Evolutionary conservation across 2,797 vertebrate genomes (phyloP).

Genomic region (Pagetopsis macropterus): DNA sequence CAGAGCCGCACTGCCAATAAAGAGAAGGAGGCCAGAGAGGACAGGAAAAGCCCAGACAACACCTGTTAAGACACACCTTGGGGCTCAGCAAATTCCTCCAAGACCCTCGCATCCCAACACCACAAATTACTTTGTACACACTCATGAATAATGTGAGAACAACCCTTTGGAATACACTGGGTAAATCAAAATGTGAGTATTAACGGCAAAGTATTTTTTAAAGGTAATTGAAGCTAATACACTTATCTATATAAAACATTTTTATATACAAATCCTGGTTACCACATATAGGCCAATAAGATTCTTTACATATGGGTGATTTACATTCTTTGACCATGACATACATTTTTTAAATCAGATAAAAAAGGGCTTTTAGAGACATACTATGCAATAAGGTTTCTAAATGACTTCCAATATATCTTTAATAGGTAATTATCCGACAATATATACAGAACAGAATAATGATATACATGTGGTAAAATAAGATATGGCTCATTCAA

Average conservation of each 20-base stretch:
- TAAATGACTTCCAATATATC: neutral
- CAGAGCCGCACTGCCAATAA: constrained; percentile 61
- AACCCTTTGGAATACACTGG: neutral
- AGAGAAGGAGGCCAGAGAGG: constrained; percentile 62
- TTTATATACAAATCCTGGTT: too few relatives aligned
- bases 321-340: neutral
- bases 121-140: constrained; percentile 53
- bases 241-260: neutral
- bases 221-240: neutral
- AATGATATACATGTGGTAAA: neutral
- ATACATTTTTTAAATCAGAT: neutral
- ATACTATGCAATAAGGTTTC: neutral
- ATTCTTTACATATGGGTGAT: neutral
- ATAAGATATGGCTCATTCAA: too few relatives aligned
- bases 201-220: neutral
- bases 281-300: too few relatives aligned
- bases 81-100: constrained; percentile 68
- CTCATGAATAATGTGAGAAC: neutral
- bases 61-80: constrained; percentile 77
- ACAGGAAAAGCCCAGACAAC: constrained; percentile 69
- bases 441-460: neutral
- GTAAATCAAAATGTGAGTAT: neutral
- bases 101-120: constrained; percentile 49
- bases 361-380: neutral
- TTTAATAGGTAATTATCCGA: neutral